Conservation (phyloP, 1,140 invertebrate genomes). For the Oncopodura yosiiana region DNA sequence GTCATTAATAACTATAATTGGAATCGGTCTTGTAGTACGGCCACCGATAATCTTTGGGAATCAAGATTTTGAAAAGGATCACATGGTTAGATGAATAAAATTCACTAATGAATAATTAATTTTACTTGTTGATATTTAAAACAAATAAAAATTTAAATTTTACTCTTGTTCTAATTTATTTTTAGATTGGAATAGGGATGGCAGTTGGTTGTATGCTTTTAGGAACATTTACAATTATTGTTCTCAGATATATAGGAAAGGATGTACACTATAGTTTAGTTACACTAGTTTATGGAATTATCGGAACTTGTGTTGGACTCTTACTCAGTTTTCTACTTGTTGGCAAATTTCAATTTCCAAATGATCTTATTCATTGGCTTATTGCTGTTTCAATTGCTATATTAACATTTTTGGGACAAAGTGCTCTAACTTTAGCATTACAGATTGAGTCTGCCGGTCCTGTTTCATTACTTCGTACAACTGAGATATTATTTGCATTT, state of each 20-base stretch:
- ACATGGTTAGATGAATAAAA: not conserved
- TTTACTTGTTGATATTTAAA: not conserved
- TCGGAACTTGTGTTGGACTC: constrained; percentile 2
- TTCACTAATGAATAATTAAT: not conserved
- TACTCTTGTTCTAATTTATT: not conserved
- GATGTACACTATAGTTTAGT: constrained; percentile 20
- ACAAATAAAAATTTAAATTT: not conserved
- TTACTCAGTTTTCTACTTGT: not conserved
- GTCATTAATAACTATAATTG: constrained; percentile 1
- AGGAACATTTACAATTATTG: constrained; percentile 1
- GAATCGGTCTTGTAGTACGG: constrained; percentile 4
- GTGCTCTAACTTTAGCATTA: constrained; percentile 12
- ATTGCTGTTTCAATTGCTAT: constrained; percentile 15
- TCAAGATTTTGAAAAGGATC: not conserved
- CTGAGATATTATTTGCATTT: constrained; percentile 25
- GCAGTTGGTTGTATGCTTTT: constrained; percentile 16
- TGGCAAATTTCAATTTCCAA: constrained; percentile 11
- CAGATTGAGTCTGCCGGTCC: constrained; percentile 25
- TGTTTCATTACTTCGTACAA: constrained; percentile 16
- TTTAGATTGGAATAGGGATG: constrained; percentile 5
- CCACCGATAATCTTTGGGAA: not conserved
- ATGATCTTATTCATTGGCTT: not conserved
- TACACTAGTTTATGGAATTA: constrained; percentile 14
- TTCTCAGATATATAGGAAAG: constrained; percentile 13
- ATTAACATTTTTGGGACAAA: constrained; percentile 24